A percentile compares a stretch with the other conserved stretches of the same genome.
phyloP scores from a whole-genome alignment of 2,797 vertebrate species.

The Acanthurus tractus region DNA sequence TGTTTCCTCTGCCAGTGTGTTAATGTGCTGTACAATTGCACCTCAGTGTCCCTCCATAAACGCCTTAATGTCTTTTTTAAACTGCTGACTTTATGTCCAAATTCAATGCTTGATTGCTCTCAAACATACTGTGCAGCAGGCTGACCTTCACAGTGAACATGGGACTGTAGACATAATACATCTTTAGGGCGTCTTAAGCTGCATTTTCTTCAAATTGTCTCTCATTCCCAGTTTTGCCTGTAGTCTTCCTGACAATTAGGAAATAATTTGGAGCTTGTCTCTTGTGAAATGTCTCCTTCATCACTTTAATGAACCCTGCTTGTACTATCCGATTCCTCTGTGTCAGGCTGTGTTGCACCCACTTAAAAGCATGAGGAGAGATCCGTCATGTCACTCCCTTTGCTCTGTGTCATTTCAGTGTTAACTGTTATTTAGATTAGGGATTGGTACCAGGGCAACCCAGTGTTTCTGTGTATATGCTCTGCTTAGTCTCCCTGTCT shows the following conservation, averaged over 20 bases:
- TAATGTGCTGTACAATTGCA: neutral
- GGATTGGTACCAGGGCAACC: conserved; percentile 68
- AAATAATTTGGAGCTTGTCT: conserved; percentile 19
- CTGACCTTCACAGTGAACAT: neutral
- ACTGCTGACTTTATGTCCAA: neutral
- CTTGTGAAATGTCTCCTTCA: conserved; percentile 27
- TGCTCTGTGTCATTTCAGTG: conserved; percentile 62
- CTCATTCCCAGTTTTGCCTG: neutral
- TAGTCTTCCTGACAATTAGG: neutral
- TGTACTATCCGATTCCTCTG: conserved; percentile 19
- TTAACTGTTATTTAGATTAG: conserved; percentile 76
- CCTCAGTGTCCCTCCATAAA: neutral
- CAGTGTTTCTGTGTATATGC: conserved; percentile 56
- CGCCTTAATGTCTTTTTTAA: neutral
- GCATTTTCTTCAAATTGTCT: conserved; percentile 15
- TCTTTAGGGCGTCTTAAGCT: neutral
- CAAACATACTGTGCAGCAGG: neutral
- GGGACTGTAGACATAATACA: neutral
- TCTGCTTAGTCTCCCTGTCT: conserved; percentile 69
- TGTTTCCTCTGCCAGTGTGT: conserved; percentile 2
- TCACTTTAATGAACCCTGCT: conserved; percentile 12
- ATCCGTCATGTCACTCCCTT: conserved; percentile 42
- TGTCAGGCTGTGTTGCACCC: conserved; percentile 39
- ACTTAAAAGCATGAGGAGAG: conserved; percentile 41
- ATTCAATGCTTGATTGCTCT: neutral